Conservation (phyloP, 2,797 vertebrate species). For the Prionace glauca region DNA sequence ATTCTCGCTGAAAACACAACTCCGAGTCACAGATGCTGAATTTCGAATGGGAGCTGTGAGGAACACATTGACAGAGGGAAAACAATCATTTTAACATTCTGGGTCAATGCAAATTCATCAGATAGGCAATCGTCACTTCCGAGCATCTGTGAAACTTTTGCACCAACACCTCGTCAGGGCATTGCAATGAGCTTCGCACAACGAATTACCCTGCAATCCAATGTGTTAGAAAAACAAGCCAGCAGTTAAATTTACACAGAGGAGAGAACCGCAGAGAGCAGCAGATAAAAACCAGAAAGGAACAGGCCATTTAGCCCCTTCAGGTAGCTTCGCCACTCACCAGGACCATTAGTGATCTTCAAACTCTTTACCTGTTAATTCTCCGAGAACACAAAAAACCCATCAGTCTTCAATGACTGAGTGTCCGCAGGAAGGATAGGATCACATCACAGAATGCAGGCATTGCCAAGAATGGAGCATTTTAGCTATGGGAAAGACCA, state of each 20-base stretch:
- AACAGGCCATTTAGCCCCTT: background rate
- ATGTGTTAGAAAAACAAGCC: background rate
- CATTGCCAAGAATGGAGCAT: background rate
- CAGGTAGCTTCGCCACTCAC: no score
- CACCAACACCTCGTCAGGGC: background rate
- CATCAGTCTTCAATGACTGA: background rate
- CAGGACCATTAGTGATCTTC: background rate
- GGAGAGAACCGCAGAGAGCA: background rate
- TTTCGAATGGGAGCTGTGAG: background rate
- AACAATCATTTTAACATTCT: background rate
- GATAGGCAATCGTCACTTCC: background rate
- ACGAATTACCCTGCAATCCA: background rate
- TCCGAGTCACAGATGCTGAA: background rate
- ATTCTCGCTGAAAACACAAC: background rate
- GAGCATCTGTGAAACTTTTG: background rate
- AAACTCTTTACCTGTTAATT: background rate
- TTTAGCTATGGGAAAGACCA: background rate
- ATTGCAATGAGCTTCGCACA: background rate
- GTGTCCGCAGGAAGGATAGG: background rate
- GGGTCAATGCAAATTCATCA: background rate
- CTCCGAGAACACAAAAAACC: background rate
- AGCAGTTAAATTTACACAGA: background rate
- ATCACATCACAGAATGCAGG: background rate
- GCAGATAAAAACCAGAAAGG: background rate
- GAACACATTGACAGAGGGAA: background rate